Conservation (phyloP, 2,888 invertebrate genomes). For the Calameuta filiformis region DNA sequence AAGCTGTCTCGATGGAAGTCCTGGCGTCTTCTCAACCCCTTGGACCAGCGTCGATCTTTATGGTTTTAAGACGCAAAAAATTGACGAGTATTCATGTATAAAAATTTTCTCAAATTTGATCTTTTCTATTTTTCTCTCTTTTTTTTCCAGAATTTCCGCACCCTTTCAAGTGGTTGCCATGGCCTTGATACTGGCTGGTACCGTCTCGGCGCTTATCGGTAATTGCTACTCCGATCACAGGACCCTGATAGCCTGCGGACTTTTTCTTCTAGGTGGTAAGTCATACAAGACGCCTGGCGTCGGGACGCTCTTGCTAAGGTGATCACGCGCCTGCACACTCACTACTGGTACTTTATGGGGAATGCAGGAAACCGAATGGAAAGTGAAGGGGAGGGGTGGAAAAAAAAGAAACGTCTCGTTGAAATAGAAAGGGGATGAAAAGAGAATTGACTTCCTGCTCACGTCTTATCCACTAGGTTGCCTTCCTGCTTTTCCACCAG, state of each 20-base stretch:
- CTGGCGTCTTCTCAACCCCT: not conserved
- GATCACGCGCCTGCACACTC: not conserved
- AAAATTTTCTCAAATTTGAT: not conserved
- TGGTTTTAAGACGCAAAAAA: not conserved
- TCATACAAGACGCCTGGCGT: constrained; percentile 22
- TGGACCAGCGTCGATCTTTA: not conserved
- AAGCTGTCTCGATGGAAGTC: constrained; percentile 7
- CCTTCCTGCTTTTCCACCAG: not conserved
- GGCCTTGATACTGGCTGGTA: constrained; percentile 68
- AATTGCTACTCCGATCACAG: constrained; percentile 73
- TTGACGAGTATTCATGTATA: not conserved
- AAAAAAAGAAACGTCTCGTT: not conserved
- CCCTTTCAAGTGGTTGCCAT: constrained; percentile 71
- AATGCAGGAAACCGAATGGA: not conserved
- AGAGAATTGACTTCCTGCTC: not conserved
- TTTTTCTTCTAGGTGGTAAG: constrained; percentile 73
- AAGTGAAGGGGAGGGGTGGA: not conserved
- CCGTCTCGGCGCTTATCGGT: constrained; percentile 71
- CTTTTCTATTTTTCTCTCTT: constrained; percentile 22
- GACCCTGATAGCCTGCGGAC: constrained; percentile 71
- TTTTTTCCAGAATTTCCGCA: constrained; percentile 70
- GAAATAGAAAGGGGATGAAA: not conserved
- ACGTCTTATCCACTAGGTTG: not conserved
- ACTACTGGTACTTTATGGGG: not conserved
- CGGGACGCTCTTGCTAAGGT: not conserved